Base-by-base conservation (phyloP, 2,888 invertebrate species). In the Drepana falcataria region DNA sequence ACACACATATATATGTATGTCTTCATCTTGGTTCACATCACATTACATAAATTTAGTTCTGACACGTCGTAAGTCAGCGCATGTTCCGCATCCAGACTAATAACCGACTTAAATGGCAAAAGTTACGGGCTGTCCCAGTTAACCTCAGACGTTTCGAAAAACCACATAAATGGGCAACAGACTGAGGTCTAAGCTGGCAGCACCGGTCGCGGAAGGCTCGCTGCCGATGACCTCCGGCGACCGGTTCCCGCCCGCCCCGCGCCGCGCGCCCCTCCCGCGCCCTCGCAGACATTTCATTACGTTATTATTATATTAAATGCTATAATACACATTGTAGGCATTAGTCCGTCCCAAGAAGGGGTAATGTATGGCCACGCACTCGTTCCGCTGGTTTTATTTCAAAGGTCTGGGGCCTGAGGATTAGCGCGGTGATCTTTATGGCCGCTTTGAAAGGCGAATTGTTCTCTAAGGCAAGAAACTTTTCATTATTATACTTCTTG, bases 271-370 rank as follows among this genome's bases (percentile, higher is more conserved):
- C 71, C 73, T 72, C 69, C 55, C 66, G 63, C 69, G 41, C 72
- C 72, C 66, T 65, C 73, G 66, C 75, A 87, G 88, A 85, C 87
- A 86, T 88, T 91, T 91, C 91, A 91, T 91, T 91, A 91, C 89
- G 85, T 88, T 91, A 91, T 91, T 91, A 91, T 91, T 89, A 90
- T 91, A 91, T 90, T 91, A 90, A 91, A 90, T 87, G 87, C 86
- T 90, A 84, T 89, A 88, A 87, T 89, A 86, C 87, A 89, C 88
- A 87, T 86, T 89, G 90, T 88, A 82, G 81, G 87, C 85, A 88
- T 90, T 89, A 88, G 87, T 83, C 81, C 76, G 75, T 78, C 82
- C 80, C 73, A 77, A 81, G 81, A 77, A 82, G 81, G 77, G 82
- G 77, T 82, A 83, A 85, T 79, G 81, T 80, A 83, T 79, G 74